Evolutionary conservation across 2,113 vertebrate genomes (phyloP).

Genomic region (Acrocephalus kingi): DNA sequence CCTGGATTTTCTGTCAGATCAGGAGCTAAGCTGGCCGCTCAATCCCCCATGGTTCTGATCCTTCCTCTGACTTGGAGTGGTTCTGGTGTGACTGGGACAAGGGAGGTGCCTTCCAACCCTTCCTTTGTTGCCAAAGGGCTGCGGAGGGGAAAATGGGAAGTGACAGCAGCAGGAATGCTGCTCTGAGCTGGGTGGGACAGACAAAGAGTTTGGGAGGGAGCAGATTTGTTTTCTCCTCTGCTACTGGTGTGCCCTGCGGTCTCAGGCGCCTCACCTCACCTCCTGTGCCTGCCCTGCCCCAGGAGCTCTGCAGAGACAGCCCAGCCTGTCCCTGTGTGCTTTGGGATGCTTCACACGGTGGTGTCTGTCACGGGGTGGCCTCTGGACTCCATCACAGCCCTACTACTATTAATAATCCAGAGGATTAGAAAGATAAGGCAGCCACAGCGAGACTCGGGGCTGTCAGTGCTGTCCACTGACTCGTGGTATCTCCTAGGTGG

Average conservation of each 20-base stretch:
- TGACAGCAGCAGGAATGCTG: neutral
- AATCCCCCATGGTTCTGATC: fast-evolving
- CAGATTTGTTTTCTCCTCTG: neutral
- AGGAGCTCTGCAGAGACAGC: neutral
- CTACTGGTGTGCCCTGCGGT: fast-evolving
- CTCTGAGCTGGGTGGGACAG: neutral
- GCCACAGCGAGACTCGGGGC: neutral
- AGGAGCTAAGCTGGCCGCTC: neutral
- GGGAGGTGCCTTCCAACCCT: neutral
- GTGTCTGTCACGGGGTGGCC: conserved; percentile 14
- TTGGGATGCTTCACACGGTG: conserved; percentile 16
- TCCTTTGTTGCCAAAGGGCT: neutral
- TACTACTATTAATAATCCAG: conserved; percentile 63
- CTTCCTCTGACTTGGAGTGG: neutral
- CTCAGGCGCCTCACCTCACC: neutral
- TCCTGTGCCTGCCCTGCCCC: neutral
- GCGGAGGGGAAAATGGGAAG: neutral
- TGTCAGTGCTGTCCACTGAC: conserved; percentile 28
- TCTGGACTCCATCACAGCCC: conserved; percentile 52
- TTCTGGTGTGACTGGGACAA: neutral
- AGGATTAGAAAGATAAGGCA: conserved; percentile 55
- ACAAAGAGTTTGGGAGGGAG: neutral
- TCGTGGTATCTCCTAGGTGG: conserved; percentile 19
- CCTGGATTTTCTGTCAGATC: neutral
- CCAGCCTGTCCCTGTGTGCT: neutral